Conservation (phyloP, 92 coral and sea anemone genomes). For the Palythoa grandis region DNA sequence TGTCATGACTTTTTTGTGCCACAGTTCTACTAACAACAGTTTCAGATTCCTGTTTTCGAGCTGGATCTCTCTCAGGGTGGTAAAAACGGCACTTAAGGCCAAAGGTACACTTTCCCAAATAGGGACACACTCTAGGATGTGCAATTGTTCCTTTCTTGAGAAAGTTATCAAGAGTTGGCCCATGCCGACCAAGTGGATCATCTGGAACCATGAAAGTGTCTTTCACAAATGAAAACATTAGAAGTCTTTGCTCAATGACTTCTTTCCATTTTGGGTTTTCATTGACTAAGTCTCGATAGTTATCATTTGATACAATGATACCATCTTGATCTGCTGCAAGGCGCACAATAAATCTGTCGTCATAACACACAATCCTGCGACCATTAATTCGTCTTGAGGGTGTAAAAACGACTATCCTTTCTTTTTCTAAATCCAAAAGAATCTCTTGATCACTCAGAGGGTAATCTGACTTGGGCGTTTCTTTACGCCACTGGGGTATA, state of each 20-base stretch:
- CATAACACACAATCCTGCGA: conserved; percentile 94
- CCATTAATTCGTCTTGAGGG: conserved; percentile 97
- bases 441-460: conserved; percentile 89
- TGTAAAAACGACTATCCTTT: conserved; percentile 80
- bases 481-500: conserved; percentile 98
- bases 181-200: conserved; percentile 97
- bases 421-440: conserved; percentile 78
- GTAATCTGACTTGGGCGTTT: conserved; percentile 79
- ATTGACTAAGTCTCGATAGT: conserved; percentile 84
- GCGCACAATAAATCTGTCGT: conserved; percentile 88
- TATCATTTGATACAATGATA: conserved; percentile 92
- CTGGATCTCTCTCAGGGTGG: conserved; percentile 95
- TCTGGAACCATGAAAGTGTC: conserved; percentile 98
- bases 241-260: conserved; percentile 83
- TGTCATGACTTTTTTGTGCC: conserved; percentile 7
- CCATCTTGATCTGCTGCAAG: conserved; percentile 97
- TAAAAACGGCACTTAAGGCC: conserved; percentile 90
- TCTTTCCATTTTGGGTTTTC: conserved; percentile 95
- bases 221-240: conserved; percentile 97
- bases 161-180: conserved; percentile 92
- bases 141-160: conserved; percentile 87
- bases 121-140: conserved; percentile 90
- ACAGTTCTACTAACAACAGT: not conserved
- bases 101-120: conserved; percentile 88
- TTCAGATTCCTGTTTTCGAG: conserved; percentile 44